phyloP scores from a whole-genome alignment of 2,888 invertebrate genomes.

The Sminthurides aquaticus region DNA sequence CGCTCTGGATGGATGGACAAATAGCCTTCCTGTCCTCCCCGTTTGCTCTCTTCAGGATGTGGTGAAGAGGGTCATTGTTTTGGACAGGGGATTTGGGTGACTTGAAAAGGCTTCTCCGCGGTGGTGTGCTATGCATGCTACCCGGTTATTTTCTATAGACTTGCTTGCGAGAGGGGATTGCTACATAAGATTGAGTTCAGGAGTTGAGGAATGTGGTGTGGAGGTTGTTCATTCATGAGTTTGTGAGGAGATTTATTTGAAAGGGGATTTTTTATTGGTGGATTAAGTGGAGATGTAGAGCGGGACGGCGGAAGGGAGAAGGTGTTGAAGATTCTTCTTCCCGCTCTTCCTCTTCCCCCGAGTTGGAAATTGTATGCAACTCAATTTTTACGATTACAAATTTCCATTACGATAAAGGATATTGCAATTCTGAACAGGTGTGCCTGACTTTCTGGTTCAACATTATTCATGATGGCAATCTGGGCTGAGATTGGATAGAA shows the following conservation, averaged over 20 bases:
- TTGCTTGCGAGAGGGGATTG: too few relatives aligned
- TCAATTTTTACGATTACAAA: neutral
- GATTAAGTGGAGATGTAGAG: neutral
- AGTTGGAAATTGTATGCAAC: neutral
- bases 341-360: too few relatives aligned
- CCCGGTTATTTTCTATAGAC: too few relatives aligned
- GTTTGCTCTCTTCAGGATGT: too few relatives aligned
- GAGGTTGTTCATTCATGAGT: neutral
- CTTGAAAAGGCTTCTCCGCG: too few relatives aligned
- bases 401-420: neutral
- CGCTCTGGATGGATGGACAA: too few relatives aligned
- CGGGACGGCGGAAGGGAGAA: neutral
- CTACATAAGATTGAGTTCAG: too few relatives aligned
- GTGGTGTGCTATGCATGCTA: too few relatives aligned
- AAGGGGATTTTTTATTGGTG: neutral
- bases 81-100: too few relatives aligned
- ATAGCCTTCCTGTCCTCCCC: too few relatives aligned
- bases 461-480: constrained; percentile 10
- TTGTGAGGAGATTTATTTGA: neutral
- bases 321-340: neutral
- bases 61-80: too few relatives aligned
- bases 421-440: constrained; percentile 4
- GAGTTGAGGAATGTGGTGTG: too few relatives aligned
- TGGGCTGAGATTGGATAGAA: neutral
- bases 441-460: constrained; percentile 1